Percentiles rank a stretch among this genome's conserved stretches.
phyloP scores from a whole-genome alignment of 1,140 invertebrate genomes.

The Zaprionus tsacasi region DNA sequence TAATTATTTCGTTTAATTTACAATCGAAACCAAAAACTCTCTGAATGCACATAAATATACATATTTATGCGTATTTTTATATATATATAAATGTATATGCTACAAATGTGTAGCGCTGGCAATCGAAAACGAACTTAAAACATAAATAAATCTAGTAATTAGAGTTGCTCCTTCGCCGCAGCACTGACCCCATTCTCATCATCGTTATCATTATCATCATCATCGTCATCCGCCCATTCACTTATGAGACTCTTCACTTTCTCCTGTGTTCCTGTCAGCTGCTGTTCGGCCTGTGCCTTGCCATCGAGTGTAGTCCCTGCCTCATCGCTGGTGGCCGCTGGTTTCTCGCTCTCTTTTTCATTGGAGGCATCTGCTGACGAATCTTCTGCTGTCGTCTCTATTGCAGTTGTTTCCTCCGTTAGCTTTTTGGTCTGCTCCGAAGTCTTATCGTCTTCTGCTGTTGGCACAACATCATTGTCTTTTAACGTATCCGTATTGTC shows the following conservation, averaged over 20 bases:
- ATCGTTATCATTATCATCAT: constrained; percentile 74
- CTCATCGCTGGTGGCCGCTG: constrained; percentile 37
- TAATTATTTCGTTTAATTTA: constrained; percentile 68
- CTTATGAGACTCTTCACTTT: constrained; percentile 79
- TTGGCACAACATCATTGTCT: constrained; percentile 7
- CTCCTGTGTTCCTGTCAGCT: constrained; percentile 33
- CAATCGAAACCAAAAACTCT: constrained; percentile 69
- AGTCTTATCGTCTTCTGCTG: neutral
- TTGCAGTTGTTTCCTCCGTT: neutral
- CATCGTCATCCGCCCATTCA: constrained; percentile 80
- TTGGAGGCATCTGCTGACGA: neutral
- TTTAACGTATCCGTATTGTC: constrained; percentile 14
- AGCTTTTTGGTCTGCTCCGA: constrained; percentile 15
- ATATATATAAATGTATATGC: constrained; percentile 22
- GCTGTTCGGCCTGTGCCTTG: constrained; percentile 20
- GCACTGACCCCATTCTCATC: constrained; percentile 75
- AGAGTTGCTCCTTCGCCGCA: constrained; percentile 71
- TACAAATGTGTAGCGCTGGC: constrained; percentile 32
- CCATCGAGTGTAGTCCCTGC: constrained; percentile 31
- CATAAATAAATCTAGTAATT: constrained; percentile 82
- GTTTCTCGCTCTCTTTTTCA: constrained; percentile 31
- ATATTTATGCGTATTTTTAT: neutral
- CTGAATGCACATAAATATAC: constrained; percentile 8
- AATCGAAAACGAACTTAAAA: constrained; percentile 67
- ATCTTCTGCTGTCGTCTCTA: constrained; percentile 5